phyloP scores from a whole-genome alignment of 2,113 vertebrate genomes.

The Aegypius monachus region DNA sequence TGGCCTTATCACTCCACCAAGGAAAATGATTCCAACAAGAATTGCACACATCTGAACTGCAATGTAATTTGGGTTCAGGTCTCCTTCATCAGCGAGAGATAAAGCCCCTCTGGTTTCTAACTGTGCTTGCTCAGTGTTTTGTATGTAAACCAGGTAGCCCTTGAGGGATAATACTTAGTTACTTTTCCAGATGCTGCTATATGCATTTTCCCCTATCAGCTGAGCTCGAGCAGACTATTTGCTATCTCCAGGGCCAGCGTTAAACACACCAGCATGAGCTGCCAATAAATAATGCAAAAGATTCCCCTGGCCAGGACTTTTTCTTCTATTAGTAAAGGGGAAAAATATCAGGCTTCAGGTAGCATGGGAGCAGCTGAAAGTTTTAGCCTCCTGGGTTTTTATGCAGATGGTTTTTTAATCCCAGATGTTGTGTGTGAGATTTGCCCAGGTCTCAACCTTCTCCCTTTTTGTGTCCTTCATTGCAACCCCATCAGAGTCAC shows the following conservation, averaged over 20 bases:
- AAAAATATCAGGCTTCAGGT: background rate
- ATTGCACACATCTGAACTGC: background rate
- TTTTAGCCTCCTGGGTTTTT: background rate
- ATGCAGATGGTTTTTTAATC: background rate
- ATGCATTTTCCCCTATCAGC: background rate
- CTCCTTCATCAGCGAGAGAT: background rate
- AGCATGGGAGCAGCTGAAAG: background rate
- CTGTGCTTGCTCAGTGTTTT: background rate
- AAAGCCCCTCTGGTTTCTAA: background rate
- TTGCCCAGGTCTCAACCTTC: background rate
- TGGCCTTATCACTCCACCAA: background rate
- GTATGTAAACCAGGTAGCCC: background rate
- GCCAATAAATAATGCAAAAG: background rate
- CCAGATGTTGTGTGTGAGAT: background rate
- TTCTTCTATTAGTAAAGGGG: background rate
- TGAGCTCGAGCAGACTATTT: background rate
- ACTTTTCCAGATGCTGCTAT: background rate
- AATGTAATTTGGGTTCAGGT: background rate
- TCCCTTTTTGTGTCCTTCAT: background rate
- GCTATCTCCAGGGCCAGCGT: background rate
- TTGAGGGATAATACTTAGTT: background rate
- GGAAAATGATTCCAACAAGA: background rate
- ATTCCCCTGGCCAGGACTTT: background rate
- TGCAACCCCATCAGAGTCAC: background rate
- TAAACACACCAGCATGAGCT: background rate